A percentile compares a stretch with the other conserved stretches of the same genome.
These are phyloP conservation scores for Pseudopleuronectes americanus DNA, from an alignment of 2,797 vertebrate species.

Conservation along the genomic window DNA sequence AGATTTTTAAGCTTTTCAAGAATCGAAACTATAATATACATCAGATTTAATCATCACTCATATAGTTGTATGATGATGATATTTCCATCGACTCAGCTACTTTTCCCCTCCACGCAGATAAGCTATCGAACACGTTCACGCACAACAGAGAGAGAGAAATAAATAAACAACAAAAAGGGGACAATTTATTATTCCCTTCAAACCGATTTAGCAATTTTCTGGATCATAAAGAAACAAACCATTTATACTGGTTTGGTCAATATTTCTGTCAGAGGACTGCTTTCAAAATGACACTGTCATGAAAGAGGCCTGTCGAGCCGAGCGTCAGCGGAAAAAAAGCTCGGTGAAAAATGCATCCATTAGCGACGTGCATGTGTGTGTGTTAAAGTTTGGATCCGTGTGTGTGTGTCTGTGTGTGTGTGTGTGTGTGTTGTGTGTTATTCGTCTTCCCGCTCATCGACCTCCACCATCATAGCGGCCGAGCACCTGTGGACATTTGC, in stretches of 20 bases:
- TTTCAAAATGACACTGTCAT: slow-evolving; percentile 64
- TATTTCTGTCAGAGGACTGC: slow-evolving; percentile 64
- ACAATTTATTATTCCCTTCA: slow-evolving; percentile 51
- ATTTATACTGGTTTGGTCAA: slow-evolving; percentile 61
- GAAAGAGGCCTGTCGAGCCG: slow-evolving; percentile 43
- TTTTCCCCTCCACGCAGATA: slow-evolving; percentile 4
- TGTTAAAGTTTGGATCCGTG: slow-evolving; percentile 52
- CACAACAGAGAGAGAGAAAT: not conserved
- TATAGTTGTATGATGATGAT: no score
- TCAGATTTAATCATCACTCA: no score
- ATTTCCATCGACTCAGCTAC: no score
- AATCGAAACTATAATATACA: no score
- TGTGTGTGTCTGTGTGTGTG: slow-evolving; percentile 3
- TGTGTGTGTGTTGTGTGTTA: slow-evolving; percentile 35
- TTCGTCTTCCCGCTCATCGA: slow-evolving; percentile 67
- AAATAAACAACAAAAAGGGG: slow-evolving; percentile 3
- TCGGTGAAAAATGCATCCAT: slow-evolving; percentile 49
- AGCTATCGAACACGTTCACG: not conserved
- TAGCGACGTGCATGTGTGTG: slow-evolving; percentile 31
- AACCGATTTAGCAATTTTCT: slow-evolving; percentile 66
- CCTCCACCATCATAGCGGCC: slow-evolving; percentile 51
- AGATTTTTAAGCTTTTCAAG: no score
- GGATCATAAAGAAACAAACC: slow-evolving; percentile 65
- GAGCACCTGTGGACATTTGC: slow-evolving; percentile 77
- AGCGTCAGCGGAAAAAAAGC: slow-evolving; percentile 38